These are phyloP conservation scores for Muscicapa striata DNA, from an alignment of 2,797 vertebrate species.

Conservation along the genomic window DNA sequence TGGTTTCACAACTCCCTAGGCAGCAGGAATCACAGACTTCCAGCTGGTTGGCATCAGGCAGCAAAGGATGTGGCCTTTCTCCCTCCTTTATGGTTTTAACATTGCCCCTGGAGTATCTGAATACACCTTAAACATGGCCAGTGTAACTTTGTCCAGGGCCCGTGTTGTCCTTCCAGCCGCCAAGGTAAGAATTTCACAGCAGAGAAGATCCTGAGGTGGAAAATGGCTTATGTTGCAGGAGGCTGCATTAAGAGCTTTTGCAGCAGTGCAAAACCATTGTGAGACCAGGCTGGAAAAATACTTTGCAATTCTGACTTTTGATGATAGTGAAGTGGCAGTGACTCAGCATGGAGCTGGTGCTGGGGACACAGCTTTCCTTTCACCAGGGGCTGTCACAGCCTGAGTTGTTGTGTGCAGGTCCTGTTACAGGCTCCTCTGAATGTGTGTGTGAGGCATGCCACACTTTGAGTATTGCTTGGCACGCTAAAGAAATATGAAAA, in stretches of 20 bases:
- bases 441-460: background rate
- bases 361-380: background rate
- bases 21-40: background rate
- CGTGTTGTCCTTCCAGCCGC: rapidly evolving
- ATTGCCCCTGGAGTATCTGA: background rate
- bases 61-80: background rate
- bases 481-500: background rate
- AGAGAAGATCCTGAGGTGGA: background rate
- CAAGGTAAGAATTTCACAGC: background rate
- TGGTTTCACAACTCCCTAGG: slow-evolving; percentile 10
- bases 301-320: background rate
- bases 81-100: background rate
- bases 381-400: background rate
- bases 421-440: background rate
- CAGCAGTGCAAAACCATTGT: background rate
- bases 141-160: background rate
- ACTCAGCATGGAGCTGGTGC: background rate
- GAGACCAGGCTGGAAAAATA: background rate
- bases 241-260: background rate
- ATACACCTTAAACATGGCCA: rapidly evolving
- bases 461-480: background rate
- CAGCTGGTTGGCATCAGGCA: background rate
- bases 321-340: background rate
- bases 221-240: background rate
- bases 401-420: background rate